Evolutionary conservation across 2,888 invertebrate species (phyloP).

Genomic region (Phengaris arion): DNA sequence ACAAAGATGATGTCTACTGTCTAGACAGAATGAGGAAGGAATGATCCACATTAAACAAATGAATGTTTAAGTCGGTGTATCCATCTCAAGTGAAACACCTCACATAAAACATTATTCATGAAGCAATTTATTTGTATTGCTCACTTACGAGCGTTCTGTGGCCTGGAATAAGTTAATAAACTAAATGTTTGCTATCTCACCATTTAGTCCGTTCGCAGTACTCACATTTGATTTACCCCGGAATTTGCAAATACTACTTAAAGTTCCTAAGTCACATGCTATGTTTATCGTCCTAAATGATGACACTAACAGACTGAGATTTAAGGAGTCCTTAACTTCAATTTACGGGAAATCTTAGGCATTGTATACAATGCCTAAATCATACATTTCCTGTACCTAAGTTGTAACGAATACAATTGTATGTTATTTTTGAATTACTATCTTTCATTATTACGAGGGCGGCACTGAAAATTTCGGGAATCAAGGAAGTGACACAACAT

Average conservation of each 20-base stretch:
- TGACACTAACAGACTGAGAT: too few species aligned
- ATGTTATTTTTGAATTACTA: too few species aligned
- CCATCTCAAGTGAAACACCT: constrained; percentile 57
- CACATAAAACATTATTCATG: constrained; percentile 66
- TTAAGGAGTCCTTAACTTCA: too few species aligned
- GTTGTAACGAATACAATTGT: too few species aligned
- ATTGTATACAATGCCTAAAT: too few species aligned
- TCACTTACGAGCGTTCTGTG: constrained; percentile 55
- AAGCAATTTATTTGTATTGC: constrained; percentile 74
- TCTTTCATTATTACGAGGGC: too few species aligned
- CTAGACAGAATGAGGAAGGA: constrained; percentile 35
- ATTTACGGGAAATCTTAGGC: too few species aligned
- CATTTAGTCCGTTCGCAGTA: not conserved
- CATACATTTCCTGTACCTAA: too few species aligned
- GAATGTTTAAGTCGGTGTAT: constrained; percentile 74
- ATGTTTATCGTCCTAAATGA: too few species aligned
- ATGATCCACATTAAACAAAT: constrained; percentile 67
- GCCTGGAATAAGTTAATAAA: constrained; percentile 17
- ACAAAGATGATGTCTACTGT: not conserved
- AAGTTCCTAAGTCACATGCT: too few species aligned
- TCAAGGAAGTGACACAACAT: too few species aligned
- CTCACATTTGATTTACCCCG: not conserved
- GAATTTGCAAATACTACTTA: not conserved
- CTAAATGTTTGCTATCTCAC: not conserved
- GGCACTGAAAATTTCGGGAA: too few species aligned